Percentiles rank a stretch among this genome's conserved stretches.
These are phyloP conservation scores for Polyommatus icarus DNA, from an alignment of 2,888 invertebrate genomes.

Conservation along the genomic window DNA sequence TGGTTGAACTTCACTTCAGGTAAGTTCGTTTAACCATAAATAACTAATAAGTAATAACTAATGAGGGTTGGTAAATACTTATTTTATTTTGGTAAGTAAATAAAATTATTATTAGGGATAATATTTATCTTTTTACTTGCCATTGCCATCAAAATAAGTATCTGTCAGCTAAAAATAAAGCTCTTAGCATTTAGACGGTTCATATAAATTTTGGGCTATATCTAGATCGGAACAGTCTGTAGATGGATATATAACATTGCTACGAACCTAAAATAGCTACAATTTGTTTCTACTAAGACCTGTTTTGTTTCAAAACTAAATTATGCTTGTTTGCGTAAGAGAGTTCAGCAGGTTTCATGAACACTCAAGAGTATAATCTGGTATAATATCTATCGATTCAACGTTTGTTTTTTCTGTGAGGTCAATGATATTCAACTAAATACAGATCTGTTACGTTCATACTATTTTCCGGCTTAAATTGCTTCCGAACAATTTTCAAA, in stretches of 20 bases:
- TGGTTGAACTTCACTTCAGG: no score
- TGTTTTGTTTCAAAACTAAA: conserved; percentile 22
- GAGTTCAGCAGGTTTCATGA: conserved; percentile 6
- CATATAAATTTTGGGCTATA: not conserved
- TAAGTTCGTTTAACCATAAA: no score
- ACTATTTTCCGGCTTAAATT: no score
- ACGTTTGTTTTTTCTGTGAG: no score
- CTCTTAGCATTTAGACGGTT: not conserved
- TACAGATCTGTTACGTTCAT: no score
- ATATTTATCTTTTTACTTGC: no score
- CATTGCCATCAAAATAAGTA: not conserved
- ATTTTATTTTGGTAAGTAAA: no score
- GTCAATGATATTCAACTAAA: no score
- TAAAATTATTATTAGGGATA: no score
- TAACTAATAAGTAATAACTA: no score
- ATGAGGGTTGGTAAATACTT: no score
- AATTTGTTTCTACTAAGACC: conserved; percentile 4
- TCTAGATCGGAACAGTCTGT: not conserved
- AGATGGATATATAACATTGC: not conserved
- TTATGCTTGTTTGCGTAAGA: not conserved
- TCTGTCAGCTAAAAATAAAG: not conserved
- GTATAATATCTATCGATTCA: not conserved
- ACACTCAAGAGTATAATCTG: not conserved
- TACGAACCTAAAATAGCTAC: conserved; percentile 5
- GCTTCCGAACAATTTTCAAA: no score